Evolutionary conservation across 2,113 vertebrate species (phyloP).

Genomic region (Seriola rivoliana): DNA sequence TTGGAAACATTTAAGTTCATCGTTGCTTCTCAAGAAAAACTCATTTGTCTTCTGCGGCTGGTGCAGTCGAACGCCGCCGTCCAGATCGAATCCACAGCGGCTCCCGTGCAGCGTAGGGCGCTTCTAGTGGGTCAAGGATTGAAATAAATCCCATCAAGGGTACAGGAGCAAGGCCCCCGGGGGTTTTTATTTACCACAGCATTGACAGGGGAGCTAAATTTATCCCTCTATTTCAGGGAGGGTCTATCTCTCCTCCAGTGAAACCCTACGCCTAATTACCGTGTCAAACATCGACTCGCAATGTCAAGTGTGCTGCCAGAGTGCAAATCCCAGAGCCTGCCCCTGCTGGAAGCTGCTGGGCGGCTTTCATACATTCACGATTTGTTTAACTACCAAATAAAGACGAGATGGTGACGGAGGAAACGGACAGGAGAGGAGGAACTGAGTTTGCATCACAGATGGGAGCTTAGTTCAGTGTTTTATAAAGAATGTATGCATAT

Average conservation of each 20-base stretch:
- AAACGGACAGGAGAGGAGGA: background rate
- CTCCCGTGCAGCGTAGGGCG: slow-evolving; percentile 20
- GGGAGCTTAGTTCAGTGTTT: slow-evolving; percentile 38
- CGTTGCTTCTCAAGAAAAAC: slow-evolving; percentile 4
- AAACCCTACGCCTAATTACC: slow-evolving; percentile 77
- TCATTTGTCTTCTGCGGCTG: background rate
- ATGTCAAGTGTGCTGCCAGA: slow-evolving; percentile 67
- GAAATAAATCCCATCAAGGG: slow-evolving; percentile 62
- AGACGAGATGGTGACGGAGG: background rate
- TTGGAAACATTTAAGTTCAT: slow-evolving; percentile 2
- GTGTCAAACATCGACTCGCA: slow-evolving; percentile 73
- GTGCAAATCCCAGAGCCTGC: slow-evolving; percentile 30
- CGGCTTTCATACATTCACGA: background rate
- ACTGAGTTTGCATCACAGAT: background rate
- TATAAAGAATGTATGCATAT: slow-evolving; percentile 61
- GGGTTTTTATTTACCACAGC: slow-evolving; percentile 71
- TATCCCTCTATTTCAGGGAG: slow-evolving; percentile 75
- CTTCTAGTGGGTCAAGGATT: slow-evolving; percentile 35
- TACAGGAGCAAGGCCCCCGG: slow-evolving; percentile 29
- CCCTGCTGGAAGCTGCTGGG: background rate
- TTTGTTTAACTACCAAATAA: slow-evolving; percentile 30
- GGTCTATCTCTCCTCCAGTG: slow-evolving; percentile 57
- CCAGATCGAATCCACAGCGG: slow-evolving; percentile 19
- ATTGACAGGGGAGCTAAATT: slow-evolving; percentile 74
- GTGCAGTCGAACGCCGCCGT: slow-evolving; percentile 3